phyloP scores from a whole-genome alignment of 2,888 invertebrate genomes.

The Scaptomyza polygonia region DNA sequence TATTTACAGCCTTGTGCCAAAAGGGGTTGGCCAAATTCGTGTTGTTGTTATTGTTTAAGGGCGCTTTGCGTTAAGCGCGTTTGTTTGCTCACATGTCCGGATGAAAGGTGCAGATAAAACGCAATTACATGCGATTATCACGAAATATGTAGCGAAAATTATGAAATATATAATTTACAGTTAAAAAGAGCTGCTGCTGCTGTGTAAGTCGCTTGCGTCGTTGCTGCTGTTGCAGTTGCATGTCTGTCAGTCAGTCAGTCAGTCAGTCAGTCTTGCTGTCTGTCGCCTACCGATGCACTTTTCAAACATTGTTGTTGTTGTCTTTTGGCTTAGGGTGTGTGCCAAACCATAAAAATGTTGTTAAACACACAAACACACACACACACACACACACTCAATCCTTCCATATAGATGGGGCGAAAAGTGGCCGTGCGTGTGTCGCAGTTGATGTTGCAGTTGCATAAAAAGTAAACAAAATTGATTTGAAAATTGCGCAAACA shows the following conservation, averaged over 20 bases:
- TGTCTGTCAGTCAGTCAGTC: conserved; percentile 26
- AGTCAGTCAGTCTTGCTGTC: conserved; percentile 10
- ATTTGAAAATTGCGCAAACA: conserved; percentile 80
- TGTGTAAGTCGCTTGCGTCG: conserved; percentile 2
- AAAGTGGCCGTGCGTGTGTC: conserved; percentile 74
- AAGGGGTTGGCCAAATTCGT: conserved; percentile 39
- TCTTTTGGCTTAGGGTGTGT: conserved; percentile 77
- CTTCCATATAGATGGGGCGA: conserved; percentile 27
- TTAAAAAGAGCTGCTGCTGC: conserved; percentile 56
- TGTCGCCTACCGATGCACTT: conserved; percentile 53
- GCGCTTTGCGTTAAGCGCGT: conserved; percentile 63
- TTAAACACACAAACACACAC: conserved; percentile 69
- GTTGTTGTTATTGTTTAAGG: conserved; percentile 37
- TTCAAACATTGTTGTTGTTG: conserved; percentile 47
- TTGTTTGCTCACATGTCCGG: conserved; percentile 82
- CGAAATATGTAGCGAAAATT: conserved; percentile 80
- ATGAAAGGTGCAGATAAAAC: conserved; percentile 83
- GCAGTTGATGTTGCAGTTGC: conserved; percentile 46
- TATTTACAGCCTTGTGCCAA: conserved; percentile 1
- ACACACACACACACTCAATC: neutral
- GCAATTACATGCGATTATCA: conserved; percentile 84
- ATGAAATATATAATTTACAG: conserved; percentile 84
- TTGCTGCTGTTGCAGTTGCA: conserved; percentile 6
- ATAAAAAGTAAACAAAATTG: conserved; percentile 81
- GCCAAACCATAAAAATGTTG: conserved; percentile 83